phyloP scores from a whole-genome alignment of 2,888 invertebrate genomes.

The Lucinisca nassula region DNA sequence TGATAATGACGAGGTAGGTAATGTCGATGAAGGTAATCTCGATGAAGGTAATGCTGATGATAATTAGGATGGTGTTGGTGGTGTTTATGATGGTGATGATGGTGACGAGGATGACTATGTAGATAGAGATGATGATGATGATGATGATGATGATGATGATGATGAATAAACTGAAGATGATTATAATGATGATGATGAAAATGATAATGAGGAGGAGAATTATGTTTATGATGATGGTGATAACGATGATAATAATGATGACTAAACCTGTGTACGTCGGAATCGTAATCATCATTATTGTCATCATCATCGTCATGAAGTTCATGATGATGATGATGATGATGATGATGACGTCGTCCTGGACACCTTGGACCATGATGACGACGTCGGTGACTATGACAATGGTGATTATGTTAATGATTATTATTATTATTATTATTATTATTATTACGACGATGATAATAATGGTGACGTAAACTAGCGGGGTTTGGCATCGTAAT shows the following conservation, averaged over 20 bases:
- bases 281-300: not conserved
- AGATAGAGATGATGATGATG: not conserved
- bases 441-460: too few species aligned
- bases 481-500: too few species aligned
- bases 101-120: not conserved
- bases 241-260: not conserved
- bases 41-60: not conserved
- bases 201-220: not conserved
- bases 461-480: too few species aligned
- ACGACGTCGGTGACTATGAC: too few species aligned
- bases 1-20: not conserved
- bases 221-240: not conserved
- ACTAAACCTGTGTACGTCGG: not conserved
- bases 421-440: too few species aligned
- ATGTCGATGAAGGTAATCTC: not conserved
- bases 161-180: not conserved
- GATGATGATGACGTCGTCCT: not conserved
- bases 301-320: not conserved
- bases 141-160: slow-evolving; percentile 17
- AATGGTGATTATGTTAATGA: too few species aligned
- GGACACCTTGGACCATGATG: too few species aligned
- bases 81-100: not conserved
- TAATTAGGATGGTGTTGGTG: not conserved
- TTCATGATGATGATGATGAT: not conserved
- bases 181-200: not conserved